Evolutionary conservation across 1,140 invertebrate species (phyloP), one percentile per base, ranked within the genome.

Genomic region (Temnothorax longispinosus): DNA sequence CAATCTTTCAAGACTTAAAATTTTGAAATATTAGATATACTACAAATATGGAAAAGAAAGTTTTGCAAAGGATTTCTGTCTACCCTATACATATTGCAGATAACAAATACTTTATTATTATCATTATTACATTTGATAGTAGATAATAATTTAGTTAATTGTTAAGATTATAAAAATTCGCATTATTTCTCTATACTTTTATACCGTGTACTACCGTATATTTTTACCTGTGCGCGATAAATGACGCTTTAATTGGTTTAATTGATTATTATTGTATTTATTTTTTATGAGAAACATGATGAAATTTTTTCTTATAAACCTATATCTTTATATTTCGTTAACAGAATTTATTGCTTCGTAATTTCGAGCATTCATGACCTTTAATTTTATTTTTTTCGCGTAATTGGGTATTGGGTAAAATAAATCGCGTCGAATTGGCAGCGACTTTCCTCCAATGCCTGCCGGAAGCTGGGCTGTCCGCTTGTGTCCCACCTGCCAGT

Each of bases 401-500:
- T 47, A 60, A 74, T 60, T 60, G 54, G 41, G 32, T 75, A 74
- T 60, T 60, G 54, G 41, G 32, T 75, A 60, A 60, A 75, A 75
- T 62, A 84, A 84, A 84, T 84, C 80, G 80, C 52, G 8, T 50
- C 32, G 54, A 47, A 50, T 27, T n/a, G 32, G 18, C 41, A 27
- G 80, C 50, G 69, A 74, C 67, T 75, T 5, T 81, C 38, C n/a
- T 47, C 69, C 54, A 60, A 75, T 60, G 54, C 32, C 54, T 75
- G 80, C 67, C 80, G 69, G 80, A 84, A 84, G 32, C 69, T n/a
- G 18, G 15, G 27, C 62, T 41, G 65, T 71, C 13, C 52, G 41
- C 67, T 74, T 54, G 41, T 60, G 80, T 84, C 54, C 69, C 80
- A 84, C 80, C 80, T 84, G 80, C 80, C 80, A 81, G 50, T 58